Base-by-base conservation (phyloP, 92 coral and sea anemone species). In the Micromussa lordhowensis region DNA sequence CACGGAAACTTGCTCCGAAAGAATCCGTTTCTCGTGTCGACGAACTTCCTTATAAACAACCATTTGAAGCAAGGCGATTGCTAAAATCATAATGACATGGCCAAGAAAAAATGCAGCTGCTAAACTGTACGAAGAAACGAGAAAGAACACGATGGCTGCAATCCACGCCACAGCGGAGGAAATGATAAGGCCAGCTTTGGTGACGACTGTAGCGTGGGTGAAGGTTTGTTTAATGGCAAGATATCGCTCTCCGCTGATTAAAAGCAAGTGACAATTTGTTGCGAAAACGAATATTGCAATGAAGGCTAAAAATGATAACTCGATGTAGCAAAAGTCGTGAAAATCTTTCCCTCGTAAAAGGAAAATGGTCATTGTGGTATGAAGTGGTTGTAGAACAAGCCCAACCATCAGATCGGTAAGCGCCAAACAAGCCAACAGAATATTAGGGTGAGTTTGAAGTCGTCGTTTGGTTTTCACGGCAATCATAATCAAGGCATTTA, bases 141-240 rank as follows among this genome's bases (percentile, higher is more conserved):
- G 26, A 22, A 59, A 13, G 17, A 68, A 28, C 9, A 68, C 1
- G 36, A 12, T 24, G 36, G 32, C 17, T 68, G 74, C 34, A 28
- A 68, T 68, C 74, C 74, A 68, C 36, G 74, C 74, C 74, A 29
- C 34, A 29, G 74, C 36, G 3, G 74, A 68, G n/a, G 36, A 28
- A 28, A 68, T 4, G 35, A 68, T 10, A 2, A 68, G 36, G 21
- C 74, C 36, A 68, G 74, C 74, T 29, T 68, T 68, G 15, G 74
- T 68, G 74, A 68, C 74, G 36, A 68, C 19, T 8, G 8, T 68
- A 28, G 32, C 35, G 21, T 68, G 74, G 3, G 74, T 31, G 38
- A 68, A 68, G 74, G 74, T 68, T 17, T 68, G 74, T 68, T 68
- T 68, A 29, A 68, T 68, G 74, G 74, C 74, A 68, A 59, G 68